Percentiles rank a stretch among this genome's conserved stretches.
Conservation (phyloP, 2,113 vertebrate genomes). For the Tragelaphus buxtoni region DNA sequence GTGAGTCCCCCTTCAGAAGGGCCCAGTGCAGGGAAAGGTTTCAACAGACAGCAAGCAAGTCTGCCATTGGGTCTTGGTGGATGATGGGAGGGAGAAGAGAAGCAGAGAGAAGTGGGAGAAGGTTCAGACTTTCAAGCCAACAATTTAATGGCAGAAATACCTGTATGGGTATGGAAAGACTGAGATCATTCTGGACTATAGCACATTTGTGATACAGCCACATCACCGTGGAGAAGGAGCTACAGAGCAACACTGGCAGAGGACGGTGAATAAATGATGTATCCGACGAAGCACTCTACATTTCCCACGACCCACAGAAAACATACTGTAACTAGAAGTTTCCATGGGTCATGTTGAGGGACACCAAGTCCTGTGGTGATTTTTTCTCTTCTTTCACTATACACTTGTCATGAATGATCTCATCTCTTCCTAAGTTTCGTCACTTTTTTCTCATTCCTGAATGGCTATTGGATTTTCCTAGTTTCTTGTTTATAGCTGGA, state of each 20-base stretch:
- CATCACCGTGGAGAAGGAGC: neutral
- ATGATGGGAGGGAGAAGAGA: neutral
- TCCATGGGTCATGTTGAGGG: neutral
- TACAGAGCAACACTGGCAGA: neutral
- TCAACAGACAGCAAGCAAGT: neutral
- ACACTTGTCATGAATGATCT: neutral
- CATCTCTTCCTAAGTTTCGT: neutral
- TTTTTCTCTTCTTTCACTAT: neutral
- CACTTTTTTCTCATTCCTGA: neutral
- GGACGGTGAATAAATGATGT: too few relatives aligned
- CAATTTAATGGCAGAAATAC: neutral
- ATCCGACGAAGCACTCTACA: fast-evolving
- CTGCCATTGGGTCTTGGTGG: neutral
- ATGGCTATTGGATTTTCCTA: neutral
- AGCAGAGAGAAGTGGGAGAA: neutral
- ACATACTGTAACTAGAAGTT: neutral
- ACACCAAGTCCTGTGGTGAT: neutral
- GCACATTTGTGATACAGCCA: neutral
- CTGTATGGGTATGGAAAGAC: neutral
- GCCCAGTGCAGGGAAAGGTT: fast-evolving
- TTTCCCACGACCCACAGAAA: neutral
- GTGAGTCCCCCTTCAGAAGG: neutral
- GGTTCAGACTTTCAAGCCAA: neutral
- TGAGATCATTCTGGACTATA: neutral
- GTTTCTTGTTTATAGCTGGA: neutral